Evolutionary conservation across 2,797 vertebrate genomes (phyloP).

Genomic region (Glossophaga mutica): DNA sequence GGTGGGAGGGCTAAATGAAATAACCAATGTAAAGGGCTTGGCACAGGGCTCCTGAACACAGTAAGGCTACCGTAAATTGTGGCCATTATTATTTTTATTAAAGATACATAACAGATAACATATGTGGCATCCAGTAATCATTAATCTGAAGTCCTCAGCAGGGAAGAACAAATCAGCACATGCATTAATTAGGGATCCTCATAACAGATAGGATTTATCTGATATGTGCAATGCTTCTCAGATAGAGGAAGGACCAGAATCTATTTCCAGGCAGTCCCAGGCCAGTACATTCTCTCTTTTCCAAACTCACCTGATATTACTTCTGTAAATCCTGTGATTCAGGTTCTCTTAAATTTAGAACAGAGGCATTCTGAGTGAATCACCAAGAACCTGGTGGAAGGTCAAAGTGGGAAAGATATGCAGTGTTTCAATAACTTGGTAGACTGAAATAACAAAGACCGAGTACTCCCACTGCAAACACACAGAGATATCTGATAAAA

Average conservation of each 20-base stretch:
- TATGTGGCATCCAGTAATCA: constrained; percentile 40
- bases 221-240: not conserved
- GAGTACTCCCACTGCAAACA: not conserved
- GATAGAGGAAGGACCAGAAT: not conserved
- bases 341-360: constrained; percentile 1
- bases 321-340: not conserved
- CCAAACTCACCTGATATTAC: not conserved
- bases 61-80: constrained; percentile 14
- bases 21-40: not conserved
- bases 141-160: constrained; percentile 34
- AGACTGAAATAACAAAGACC: not conserved
- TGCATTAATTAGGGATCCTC: constrained; percentile 61
- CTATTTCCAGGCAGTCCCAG: not conserved
- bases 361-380: not conserved
- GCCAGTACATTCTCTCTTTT: not conserved
- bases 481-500: not conserved
- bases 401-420: not conserved
- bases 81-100: constrained; percentile 67
- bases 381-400: not conserved
- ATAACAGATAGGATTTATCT: constrained; percentile 30
- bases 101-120: constrained; percentile 51
- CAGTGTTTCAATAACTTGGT: not conserved
- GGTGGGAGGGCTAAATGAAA: not conserved
- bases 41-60: not conserved
- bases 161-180: constrained; percentile 52